Base-by-base conservation (phyloP, 2,888 invertebrate species). In the Aproaerema taeniolella region DNA sequence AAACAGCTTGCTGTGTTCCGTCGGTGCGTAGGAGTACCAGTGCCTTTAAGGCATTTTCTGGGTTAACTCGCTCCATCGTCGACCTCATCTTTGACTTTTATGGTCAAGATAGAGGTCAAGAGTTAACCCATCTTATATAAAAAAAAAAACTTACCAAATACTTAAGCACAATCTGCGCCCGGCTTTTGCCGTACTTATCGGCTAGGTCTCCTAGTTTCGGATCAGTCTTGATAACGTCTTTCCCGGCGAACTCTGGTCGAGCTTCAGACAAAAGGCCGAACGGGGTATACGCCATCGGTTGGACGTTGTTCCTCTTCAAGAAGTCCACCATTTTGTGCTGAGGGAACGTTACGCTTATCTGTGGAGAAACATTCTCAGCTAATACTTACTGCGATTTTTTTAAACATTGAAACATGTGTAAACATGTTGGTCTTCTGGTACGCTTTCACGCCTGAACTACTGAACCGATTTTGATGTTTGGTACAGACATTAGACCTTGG, bases 251-350 rank as follows among this genome's bases (percentile, higher is more conserved):
- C 57, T 85, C 88, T 15, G 67, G 87, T 55, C 75, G 62, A 29
- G 70, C 89, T 63, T 59, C 82, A 33, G 58, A 89, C 61, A 69
- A 79, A 59, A 59, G 89, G 56, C 59, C 91, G 54, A 96, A 75
- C 0, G 95, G 95, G 17, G 93, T 92, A 65, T 93, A 96, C 0
- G 88, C 95, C 31, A 88, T 91, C 37, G 96, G 71, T 1, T 87
- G 70, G 11, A 97, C 89, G 1, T 83, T 88, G 9, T 86, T 80
- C 30, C 89, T 67, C 47, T 89, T 89, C 65, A 95, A 93, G 52
- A 89, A 93, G 5, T 91, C 81, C 0, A 91, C 91, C 38, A 95
- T 60, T 45, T 91, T 88, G 48, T 89, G 89, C 56, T 95, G 92
- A 26, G 91, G 91, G 4, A 94, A 65, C 15, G 93, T 92, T 1